Conservation (phyloP, 2,797 vertebrate genomes). For the Oreochromis mossambicus region DNA sequence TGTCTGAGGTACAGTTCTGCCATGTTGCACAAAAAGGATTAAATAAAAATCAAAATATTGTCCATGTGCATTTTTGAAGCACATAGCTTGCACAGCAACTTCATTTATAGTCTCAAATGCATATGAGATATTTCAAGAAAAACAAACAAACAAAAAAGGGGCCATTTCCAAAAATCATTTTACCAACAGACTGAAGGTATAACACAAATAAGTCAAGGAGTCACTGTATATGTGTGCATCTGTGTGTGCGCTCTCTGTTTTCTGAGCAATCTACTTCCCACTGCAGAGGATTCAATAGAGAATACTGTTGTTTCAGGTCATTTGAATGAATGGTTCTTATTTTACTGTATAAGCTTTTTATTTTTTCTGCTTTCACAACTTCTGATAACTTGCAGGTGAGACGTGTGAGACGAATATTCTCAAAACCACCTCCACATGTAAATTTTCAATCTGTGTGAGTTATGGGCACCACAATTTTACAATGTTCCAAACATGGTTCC, state of each 20-base stretch:
- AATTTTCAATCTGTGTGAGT: not conserved
- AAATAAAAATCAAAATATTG: not conserved
- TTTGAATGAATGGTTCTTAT: not conserved
- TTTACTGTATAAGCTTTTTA: not conserved
- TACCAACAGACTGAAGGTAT: not conserved
- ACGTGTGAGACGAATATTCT: not conserved
- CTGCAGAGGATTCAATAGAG: not conserved
- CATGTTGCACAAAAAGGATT: not conserved
- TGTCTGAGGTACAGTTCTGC: not conserved
- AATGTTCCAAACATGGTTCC: not conserved
- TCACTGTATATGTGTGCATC: not conserved
- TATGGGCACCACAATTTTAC: accelerated
- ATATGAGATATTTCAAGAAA: not conserved
- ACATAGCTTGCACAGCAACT: not conserved
- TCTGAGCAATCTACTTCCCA: not conserved
- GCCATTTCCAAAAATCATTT: not conserved
- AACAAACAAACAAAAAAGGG: not conserved
- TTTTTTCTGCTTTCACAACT: not conserved
- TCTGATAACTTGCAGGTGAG: not conserved
- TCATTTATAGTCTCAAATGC: not conserved
- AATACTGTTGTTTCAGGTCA: not conserved
- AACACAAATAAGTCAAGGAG: not conserved
- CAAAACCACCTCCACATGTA: not conserved
- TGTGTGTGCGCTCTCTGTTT: not conserved
- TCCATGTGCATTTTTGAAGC: not conserved